Conservation (phyloP, 2,797 vertebrate species). For the Cirrhinus mrigala region DNA sequence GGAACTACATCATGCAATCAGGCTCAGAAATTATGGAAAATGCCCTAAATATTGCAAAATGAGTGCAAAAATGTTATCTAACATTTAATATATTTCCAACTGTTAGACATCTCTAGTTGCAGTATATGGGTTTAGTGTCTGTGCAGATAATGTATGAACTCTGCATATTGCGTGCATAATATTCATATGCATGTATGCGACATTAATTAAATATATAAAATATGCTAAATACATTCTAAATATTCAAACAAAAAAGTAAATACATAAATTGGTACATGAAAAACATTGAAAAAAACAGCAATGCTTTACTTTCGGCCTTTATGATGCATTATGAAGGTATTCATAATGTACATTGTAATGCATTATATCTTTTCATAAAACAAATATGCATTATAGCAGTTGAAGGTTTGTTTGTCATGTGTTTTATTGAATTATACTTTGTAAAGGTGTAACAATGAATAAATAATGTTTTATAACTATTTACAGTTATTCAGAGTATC, state of each 20-base stretch:
- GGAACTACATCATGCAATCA: background rate
- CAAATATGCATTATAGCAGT: background rate
- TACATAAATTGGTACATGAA: background rate
- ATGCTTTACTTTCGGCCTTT: background rate
- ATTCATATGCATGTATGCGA: too few relatives aligned
- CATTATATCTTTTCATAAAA: background rate
- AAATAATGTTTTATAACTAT: background rate
- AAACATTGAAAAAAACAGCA: background rate
- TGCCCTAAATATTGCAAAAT: background rate
- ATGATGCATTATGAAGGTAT: background rate
- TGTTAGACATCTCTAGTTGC: background rate
- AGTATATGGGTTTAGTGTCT: background rate
- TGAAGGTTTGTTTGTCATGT: background rate
- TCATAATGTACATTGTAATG: background rate
- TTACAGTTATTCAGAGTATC: background rate
- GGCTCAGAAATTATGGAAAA: background rate
- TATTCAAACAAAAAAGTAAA: too few relatives aligned
- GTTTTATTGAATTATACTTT: background rate
- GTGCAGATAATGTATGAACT: background rate
- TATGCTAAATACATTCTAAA: too few relatives aligned
- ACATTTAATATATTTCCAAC: background rate
- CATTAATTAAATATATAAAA: too few relatives aligned
- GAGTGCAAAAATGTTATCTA: background rate
- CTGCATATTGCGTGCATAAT: background rate
- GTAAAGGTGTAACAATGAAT: background rate